Conservation (phyloP, 2,113 vertebrate species). For the Microcebus murinus region DNA sequence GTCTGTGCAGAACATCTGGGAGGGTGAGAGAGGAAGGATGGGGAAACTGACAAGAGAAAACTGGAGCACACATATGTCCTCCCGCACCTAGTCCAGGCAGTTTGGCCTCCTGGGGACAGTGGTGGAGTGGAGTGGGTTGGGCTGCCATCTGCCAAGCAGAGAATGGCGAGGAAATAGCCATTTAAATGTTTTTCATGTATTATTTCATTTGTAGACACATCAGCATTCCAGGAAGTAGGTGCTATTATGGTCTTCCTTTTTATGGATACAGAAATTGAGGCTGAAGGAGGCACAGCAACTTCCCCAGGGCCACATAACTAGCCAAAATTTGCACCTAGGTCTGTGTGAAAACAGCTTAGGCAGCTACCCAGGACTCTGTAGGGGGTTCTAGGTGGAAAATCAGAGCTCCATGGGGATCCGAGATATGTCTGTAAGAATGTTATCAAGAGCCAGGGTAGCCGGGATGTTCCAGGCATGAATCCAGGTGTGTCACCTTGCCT, state of each 20-base stretch:
- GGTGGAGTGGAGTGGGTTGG: neutral
- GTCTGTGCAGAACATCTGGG: neutral
- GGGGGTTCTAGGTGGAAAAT: neutral
- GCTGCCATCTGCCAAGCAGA: neutral
- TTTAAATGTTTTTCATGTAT: neutral
- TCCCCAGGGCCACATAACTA: neutral
- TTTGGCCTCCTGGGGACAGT: neutral
- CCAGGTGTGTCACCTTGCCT: neutral
- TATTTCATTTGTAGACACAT: neutral
- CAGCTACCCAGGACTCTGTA: neutral
- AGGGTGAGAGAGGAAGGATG: neutral
- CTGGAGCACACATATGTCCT: neutral
- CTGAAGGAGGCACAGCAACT: neutral
- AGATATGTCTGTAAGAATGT: neutral
- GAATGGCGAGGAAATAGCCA: neutral
- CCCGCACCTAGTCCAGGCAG: neutral
- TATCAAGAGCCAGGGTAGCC: neutral
- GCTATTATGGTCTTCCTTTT: neutral
- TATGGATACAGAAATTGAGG: neutral
- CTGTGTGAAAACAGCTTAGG: neutral
- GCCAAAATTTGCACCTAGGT: neutral
- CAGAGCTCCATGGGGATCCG: neutral
- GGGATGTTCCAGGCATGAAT: no score
- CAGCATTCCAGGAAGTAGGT: neutral
- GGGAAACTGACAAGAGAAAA: neutral